Evolutionary conservation across 1,140 invertebrate genomes (phyloP), one percentile per base, ranked within the genome.

Genomic region (Drosophila kikkawai): DNA sequence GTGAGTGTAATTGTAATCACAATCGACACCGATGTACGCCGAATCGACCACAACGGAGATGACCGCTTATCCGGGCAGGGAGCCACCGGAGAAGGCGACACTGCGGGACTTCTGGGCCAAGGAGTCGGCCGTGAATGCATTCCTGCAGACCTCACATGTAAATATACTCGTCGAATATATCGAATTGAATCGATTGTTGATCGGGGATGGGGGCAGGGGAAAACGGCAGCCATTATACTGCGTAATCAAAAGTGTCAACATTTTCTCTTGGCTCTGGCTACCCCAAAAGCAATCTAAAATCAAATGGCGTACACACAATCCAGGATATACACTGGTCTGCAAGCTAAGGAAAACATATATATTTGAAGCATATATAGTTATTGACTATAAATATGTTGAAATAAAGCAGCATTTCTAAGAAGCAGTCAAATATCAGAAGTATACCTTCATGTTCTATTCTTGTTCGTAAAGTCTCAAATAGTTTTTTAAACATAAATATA

Each of bases 91-190:
- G 26, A 85, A 85, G 61, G 36, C 79, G 7, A 88, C 91, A 5
- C 78, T 92, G 42, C 91, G 91, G 45, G 91, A 92, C 75, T 92
- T 91, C 34, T 92, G 91, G 91, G 91, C 91, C 47, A 92, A 92
- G 70, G 91, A 92, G 19, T 87, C 91, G 55, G 91, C 91, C 44
- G 76, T 92, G 29, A 92, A 92, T 85, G 91, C 91, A 58, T 92
- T 92, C 50, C 75, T 92, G 41, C 91, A 92, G 57, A 80, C 81
- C 57, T 82, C 82, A 39, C 82, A 90, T 60, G 85, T 90, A 85
- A 79, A 68, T 82, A 79, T 50, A 19, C 45, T 39, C 53, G 13
- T 39, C 13, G 19, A n/a, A 74, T 45, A 44, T 50, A 48, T 55
- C 48, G 45, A 48, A 53, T 36, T 4, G 44, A 42, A 68, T 75